A percentile compares a stretch with the other conserved stretches of the same genome.
Conservation (phyloP, 1,140 invertebrate species). For the Tenebrio molitor region DNA sequence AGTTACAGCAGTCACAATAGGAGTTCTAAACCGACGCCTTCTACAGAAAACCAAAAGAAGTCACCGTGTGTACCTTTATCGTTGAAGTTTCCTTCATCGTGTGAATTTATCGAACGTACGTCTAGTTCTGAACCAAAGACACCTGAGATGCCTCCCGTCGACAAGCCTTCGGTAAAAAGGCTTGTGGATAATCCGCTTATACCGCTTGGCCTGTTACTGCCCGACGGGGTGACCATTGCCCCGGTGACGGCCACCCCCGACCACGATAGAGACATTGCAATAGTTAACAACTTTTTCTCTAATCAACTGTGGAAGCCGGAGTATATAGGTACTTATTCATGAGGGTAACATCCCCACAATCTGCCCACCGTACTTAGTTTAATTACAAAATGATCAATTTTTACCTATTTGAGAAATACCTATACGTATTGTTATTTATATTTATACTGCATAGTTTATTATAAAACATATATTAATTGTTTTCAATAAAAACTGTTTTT, state of each 20-base stretch:
- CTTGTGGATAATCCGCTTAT: slow-evolving; percentile 64
- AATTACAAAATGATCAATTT: slow-evolving; percentile 55
- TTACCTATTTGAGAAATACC: slow-evolving; percentile 57
- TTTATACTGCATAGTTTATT: slow-evolving; percentile 63
- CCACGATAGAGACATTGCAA: slow-evolving; percentile 67
- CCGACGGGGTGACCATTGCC: slow-evolving; percentile 66
- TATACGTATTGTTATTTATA: slow-evolving; percentile 67
- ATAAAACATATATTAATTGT: slow-evolving; percentile 57
- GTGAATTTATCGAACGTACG: slow-evolving; percentile 30
- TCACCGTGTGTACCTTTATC: slow-evolving; percentile 6
- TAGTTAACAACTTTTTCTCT: slow-evolving; percentile 71
- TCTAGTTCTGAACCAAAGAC: slow-evolving; percentile 42
- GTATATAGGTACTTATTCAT: slow-evolving; percentile 67
- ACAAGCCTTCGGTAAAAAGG: slow-evolving; percentile 48
- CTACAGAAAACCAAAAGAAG: slow-evolving; percentile 40
- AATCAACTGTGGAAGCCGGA: slow-evolving; percentile 73
- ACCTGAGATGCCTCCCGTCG: slow-evolving; percentile 37
- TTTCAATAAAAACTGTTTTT: slow-evolving; percentile 52
- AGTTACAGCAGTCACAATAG: slow-evolving; percentile 64
- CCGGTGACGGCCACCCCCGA: slow-evolving; percentile 65
- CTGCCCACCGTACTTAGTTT: slow-evolving; percentile 53
- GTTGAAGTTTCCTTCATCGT: slow-evolving; percentile 25
- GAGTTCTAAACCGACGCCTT: slow-evolving; percentile 44
- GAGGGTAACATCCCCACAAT: slow-evolving; percentile 48
- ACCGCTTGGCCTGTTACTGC: slow-evolving; percentile 65